These are phyloP conservation scores for Plumapathes pennacea DNA, from an alignment of 92 coral and sea anemone genomes.

Conservation along the genomic window DNA sequence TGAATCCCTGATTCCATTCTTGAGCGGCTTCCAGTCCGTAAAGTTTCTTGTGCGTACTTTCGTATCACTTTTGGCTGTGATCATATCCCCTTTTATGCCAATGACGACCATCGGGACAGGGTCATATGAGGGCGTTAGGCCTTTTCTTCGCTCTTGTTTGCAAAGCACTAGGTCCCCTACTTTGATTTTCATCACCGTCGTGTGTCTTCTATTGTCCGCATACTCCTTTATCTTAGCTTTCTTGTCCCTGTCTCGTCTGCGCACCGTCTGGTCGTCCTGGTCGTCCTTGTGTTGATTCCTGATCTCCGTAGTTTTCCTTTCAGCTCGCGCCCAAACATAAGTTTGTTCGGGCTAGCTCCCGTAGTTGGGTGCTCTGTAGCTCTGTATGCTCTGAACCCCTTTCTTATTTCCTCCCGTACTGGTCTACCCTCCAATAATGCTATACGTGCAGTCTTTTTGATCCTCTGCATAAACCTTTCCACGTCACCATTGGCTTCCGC, in stretches of 20 bases:
- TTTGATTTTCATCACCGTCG: conserved; percentile 7
- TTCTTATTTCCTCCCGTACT: background rate
- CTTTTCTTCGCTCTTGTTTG: conserved; percentile 13
- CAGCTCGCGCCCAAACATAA: conserved; percentile 29
- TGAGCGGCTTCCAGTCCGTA: conserved; percentile 4
- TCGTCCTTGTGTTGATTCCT: background rate
- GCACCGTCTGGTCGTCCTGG: conserved; percentile 7
- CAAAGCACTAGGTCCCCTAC: conserved; percentile 30
- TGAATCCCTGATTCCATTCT: conserved; percentile 1
- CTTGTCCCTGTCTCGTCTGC: conserved; percentile 9
- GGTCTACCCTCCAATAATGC: background rate
- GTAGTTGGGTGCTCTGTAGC: conserved; percentile 9
- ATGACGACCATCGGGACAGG: conserved; percentile 16
- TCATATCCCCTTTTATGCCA: conserved; percentile 31
- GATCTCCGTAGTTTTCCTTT: conserved; percentile 16
- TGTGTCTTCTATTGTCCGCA: conserved; percentile 16
- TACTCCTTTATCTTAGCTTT: conserved; percentile 18
- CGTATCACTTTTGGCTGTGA: conserved; percentile 8
- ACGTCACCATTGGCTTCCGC: conserved; percentile 10
- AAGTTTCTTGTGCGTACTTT: conserved; percentile 5
- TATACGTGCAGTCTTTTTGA: conserved; percentile 7
- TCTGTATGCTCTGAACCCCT: conserved; percentile 3
- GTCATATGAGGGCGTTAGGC: conserved; percentile 16
- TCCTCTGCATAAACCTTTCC: conserved; percentile 6
- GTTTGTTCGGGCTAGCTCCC: conserved; percentile 21